These are phyloP conservation scores for Pseudorhiza aurosa DNA, from an alignment of 30 jellyfish, hydroid and myxozoan species.

Conservation along the genomic window DNA sequence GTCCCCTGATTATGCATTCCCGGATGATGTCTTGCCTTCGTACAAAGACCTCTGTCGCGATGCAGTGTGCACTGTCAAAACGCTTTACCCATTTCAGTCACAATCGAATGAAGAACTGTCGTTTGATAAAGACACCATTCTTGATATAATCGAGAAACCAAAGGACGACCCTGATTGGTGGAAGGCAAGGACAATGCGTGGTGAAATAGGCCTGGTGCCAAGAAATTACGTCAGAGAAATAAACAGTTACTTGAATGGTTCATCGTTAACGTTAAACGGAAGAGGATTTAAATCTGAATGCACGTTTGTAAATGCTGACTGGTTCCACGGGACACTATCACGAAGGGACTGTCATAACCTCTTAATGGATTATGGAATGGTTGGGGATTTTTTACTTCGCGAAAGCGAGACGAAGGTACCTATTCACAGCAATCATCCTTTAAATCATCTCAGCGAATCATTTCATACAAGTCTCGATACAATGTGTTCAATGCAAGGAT, in stretches of 20 bases:
- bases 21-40: constrained; percentile 70
- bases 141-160: constrained; percentile 87
- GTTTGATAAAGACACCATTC: constrained; percentile 81
- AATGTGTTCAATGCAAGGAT: no score
- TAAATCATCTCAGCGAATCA: no score
- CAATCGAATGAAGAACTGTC: constrained; percentile 85
- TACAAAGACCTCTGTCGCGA: constrained; percentile 51
- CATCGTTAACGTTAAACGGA: constrained; percentile 54
- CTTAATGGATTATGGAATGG: constrained; percentile 73
- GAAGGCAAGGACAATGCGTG: constrained; percentile 93
- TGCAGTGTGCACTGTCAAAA: constrained; percentile 81
- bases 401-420: constrained; percentile 95
- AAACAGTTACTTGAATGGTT: constrained; percentile 60
- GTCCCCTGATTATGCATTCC: constrained; percentile 89
- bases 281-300: constrained; percentile 57
- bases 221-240: constrained; percentile 93
- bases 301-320: constrained; percentile 76
- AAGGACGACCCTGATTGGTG: constrained; percentile 99
- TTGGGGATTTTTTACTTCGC: constrained; percentile 87
- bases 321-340: constrained; percentile 95
- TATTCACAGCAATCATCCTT: not conserved
- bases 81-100: constrained; percentile 83
- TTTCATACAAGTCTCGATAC: no score
- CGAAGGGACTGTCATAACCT: constrained; percentile 78
- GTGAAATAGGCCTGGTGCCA: constrained; percentile 94